These are phyloP conservation scores for Chionis minor DNA, from an alignment of 2,113 vertebrate genomes.

Conservation along the genomic window DNA sequence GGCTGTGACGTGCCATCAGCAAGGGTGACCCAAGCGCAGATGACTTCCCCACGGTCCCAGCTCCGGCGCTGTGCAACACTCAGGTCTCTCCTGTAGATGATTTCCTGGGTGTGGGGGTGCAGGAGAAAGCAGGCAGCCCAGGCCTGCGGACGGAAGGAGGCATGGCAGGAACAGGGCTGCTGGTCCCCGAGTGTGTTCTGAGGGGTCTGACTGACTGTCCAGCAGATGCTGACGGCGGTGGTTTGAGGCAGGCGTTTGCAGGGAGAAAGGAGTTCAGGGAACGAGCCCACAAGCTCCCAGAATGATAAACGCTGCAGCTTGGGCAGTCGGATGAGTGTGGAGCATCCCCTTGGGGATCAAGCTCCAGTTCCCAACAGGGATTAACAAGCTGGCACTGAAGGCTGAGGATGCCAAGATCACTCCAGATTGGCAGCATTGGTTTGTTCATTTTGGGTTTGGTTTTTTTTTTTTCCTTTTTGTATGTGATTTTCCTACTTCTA, in stretches of 20 bases:
- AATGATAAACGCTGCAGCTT: background rate
- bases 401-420: background rate
- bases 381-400: background rate
- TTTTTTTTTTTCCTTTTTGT: background rate
- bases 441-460: too few species aligned
- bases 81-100: background rate
- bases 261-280: background rate
- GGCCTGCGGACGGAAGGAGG: background rate
- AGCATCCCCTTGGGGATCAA: background rate
- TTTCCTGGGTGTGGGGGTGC: background rate
- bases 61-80: rapidly evolving
- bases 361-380: background rate
- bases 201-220: background rate
- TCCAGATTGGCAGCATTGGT: background rate
- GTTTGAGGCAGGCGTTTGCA: background rate
- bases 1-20: background rate
- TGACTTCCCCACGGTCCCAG: background rate
- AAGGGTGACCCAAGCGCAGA: background rate
- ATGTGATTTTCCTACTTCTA: rapidly evolving
- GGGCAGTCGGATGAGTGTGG: rapidly evolving
- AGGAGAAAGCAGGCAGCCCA: background rate
- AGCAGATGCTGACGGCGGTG: too few species aligned
- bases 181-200: too few species aligned
- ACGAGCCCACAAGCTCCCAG: too few species aligned
- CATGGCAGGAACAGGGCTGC: background rate